Conservation (phyloP, 1,140 invertebrate genomes). For the Drosophila nebulosa region DNA sequence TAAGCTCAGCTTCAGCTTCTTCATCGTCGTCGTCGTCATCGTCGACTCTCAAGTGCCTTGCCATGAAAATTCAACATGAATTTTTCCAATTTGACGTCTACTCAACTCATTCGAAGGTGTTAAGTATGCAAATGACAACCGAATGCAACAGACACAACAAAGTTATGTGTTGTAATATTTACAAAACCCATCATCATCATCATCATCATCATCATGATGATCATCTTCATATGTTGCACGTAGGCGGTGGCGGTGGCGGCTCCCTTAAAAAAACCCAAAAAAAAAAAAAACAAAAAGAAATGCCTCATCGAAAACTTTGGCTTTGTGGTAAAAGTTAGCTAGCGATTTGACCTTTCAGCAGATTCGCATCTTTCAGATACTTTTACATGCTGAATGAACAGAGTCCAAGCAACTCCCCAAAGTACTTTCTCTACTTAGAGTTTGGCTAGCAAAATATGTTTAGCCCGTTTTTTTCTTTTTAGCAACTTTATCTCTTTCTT, state of each 20-base stretch:
- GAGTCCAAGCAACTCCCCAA: background rate
- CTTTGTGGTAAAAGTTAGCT: slow-evolving; percentile 35
- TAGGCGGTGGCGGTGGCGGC: slow-evolving; percentile 37
- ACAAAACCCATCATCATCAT: slow-evolving; percentile 8
- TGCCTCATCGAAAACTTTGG: slow-evolving; percentile 14
- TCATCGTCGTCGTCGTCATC: background rate
- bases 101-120: slow-evolving; percentile 30
- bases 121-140: slow-evolving; percentile 56
- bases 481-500: slow-evolving; percentile 22
- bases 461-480: slow-evolving; percentile 30
- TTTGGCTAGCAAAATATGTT: slow-evolving; percentile 46
- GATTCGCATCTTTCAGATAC: slow-evolving; percentile 54
- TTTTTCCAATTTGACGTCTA: slow-evolving; percentile 31
- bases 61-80: slow-evolving; percentile 30
- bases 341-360: slow-evolving; percentile 50
- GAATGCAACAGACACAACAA: slow-evolving; percentile 27
- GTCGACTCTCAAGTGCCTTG: slow-evolving; percentile 25
- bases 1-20: background rate
- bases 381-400: slow-evolving; percentile 57
- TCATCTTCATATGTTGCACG: slow-evolving; percentile 4
- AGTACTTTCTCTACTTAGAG: slow-evolving; percentile 60
- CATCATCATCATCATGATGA: background rate
- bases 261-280: slow-evolving; percentile 4
- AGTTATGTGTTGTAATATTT: slow-evolving; percentile 57
- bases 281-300: slow-evolving; percentile 7